These are phyloP conservation scores for Pangasius larnaudii DNA, from an alignment of 2,797 vertebrate genomes.

Conservation along the genomic window DNA sequence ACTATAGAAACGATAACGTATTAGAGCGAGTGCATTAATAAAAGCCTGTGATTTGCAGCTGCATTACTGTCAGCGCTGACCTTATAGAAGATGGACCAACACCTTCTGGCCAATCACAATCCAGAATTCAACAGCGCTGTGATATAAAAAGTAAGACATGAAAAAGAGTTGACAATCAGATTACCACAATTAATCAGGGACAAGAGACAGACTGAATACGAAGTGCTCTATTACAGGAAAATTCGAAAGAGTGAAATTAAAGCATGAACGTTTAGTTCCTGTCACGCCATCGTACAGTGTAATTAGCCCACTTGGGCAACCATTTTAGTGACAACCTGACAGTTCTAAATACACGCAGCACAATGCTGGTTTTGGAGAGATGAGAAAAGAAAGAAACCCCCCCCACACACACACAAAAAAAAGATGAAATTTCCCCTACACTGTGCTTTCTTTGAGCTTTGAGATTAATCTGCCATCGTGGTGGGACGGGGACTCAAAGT, in stretches of 20 bases:
- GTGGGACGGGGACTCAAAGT: not conserved
- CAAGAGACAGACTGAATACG: not conserved
- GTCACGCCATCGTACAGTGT: not conserved
- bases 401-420: too few species aligned
- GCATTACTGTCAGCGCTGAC: not conserved
- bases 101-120: not conserved
- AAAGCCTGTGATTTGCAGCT: not conserved
- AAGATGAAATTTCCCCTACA: not conserved
- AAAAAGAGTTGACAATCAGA: not conserved
- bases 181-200: not conserved
- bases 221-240: too few species aligned
- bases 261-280: not conserved
- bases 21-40: not conserved
- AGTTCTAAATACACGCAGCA: not conserved
- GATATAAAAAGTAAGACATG: not conserved
- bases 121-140: not conserved
- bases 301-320: not conserved
- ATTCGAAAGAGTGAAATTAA: not conserved
- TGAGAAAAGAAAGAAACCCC: not conserved
- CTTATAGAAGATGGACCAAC: not conserved
- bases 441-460: not conserved
- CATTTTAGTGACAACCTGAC: constrained; percentile 16
- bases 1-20: not conserved
- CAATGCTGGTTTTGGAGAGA: not conserved
- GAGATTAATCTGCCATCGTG: not conserved